Evolutionary conservation across 2,113 vertebrate genomes (phyloP), one percentile per base, ranked within the genome.

Genomic region (Paedocypris sp.): DNA sequence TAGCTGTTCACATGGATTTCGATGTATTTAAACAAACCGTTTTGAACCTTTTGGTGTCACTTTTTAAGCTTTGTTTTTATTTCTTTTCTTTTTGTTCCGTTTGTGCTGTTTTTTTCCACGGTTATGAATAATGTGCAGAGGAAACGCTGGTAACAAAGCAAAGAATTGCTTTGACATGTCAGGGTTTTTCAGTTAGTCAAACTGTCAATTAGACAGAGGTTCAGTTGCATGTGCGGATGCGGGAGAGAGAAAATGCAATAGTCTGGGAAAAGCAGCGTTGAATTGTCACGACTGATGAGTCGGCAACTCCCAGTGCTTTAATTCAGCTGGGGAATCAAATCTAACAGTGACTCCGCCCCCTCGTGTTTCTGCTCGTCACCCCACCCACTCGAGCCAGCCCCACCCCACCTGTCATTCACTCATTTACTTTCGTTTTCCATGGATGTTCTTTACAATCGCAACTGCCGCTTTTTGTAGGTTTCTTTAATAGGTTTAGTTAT

Each of bases 211-310:
- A 60, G 42, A 68, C 36, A 23, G 36, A 54, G 46, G 47, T 42
- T 56, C 29, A 19, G 15, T 64, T 19, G 52, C 58, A 62, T 12
- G 29, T 39, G 45, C 22, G 16, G 29, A 58, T 66, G 47, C 53
- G 28, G 36, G 13, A 23, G 18, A 38, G 35, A 36, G 48, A 35
- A 35, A 60, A 26, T 32, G 43, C 53, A 35, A 45, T 41, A 38
- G 19, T 8, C 9, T 22, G 12, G 41, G n/a, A 33, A 48, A 57
- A 18, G 39, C 8, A 26, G 51, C 57, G 66, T 64, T 46, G 51
- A 47, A 48, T 70, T 71, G 72, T 73, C 72, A 70, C 54, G 36
- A 26, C 39, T 68, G 67, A 70, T 71, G 57, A 74, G 48, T 45
- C 43, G 46, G 47, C 48, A 57, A 52, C 49, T 72, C 60, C 47